phyloP scores from a whole-genome alignment of 2,113 vertebrate species.

The Poeciliopsis turrubarensis region DNA sequence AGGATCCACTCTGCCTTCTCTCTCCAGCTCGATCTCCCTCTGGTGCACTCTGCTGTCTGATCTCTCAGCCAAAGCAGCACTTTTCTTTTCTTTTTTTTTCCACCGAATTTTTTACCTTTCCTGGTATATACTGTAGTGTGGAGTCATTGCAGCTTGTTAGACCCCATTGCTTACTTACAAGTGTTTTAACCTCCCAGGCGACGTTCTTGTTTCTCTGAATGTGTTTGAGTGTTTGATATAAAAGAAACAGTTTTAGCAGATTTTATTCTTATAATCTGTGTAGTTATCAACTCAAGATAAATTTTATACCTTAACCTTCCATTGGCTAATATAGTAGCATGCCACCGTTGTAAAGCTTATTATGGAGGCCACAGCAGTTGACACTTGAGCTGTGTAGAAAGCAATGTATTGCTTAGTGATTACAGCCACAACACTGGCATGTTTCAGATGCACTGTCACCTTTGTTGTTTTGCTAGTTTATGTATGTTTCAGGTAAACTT shows the following conservation, averaged over 20 bases:
- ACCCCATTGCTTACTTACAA: slow-evolving; percentile 38
- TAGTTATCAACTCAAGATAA: neutral
- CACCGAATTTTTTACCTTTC: slow-evolving; percentile 49
- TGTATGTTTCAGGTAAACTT: too few species aligned
- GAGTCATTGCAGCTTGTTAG: slow-evolving; percentile 52
- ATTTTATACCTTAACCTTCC: neutral
- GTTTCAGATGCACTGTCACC: neutral
- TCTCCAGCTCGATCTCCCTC: slow-evolving; percentile 17
- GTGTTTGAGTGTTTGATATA: slow-evolving; percentile 16
- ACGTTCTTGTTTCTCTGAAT: slow-evolving; percentile 7
- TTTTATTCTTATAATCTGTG: too few species aligned
- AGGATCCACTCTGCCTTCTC: slow-evolving; percentile 24
- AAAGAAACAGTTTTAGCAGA: neutral
- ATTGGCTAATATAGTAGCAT: neutral
- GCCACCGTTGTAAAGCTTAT: neutral
- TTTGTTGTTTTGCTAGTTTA: too few species aligned
- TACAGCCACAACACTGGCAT: neutral
- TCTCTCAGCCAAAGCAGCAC: slow-evolving; percentile 44
- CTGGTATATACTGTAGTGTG: slow-evolving; percentile 20
- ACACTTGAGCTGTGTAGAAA: too few species aligned
- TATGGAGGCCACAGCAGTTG: neutral
- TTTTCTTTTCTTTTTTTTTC: slow-evolving; percentile 43
- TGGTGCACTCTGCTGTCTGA: slow-evolving; percentile 41
- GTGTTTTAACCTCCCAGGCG: slow-evolving; percentile 31
- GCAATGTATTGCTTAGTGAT: neutral